These are phyloP conservation scores for Myotis brandtii DNA, from an alignment of 2,113 vertebrate genomes.

Conservation along the genomic window DNA sequence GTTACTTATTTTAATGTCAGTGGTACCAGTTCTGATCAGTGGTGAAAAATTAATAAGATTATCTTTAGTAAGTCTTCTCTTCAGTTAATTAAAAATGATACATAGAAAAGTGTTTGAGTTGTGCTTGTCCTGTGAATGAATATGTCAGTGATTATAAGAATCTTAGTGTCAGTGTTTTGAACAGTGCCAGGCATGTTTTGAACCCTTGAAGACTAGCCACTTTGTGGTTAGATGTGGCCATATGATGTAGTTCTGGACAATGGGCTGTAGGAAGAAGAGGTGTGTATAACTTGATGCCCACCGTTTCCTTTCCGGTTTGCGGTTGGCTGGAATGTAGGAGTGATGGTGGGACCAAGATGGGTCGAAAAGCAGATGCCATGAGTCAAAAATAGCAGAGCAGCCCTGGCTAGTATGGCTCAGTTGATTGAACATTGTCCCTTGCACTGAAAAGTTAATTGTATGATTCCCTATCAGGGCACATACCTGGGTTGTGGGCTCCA, in stretches of 20 bases:
- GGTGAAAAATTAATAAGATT: not conserved
- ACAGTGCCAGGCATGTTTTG: not conserved
- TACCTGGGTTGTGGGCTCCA: too few relatives aligned
- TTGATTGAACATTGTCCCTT: too few relatives aligned
- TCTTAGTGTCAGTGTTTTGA: not conserved
- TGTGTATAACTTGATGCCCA: not conserved
- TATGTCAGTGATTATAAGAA: not conserved
- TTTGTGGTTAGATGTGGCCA: not conserved
- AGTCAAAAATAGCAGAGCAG: not conserved
- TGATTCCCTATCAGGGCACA: too few relatives aligned
- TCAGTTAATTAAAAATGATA: not conserved
- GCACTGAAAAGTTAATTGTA: too few relatives aligned
- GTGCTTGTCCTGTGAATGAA: not conserved
- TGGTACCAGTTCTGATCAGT: not conserved
- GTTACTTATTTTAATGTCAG: constrained; percentile 12
- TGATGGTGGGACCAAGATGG: not conserved
- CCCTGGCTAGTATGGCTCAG: too few relatives aligned
- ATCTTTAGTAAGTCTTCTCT: not conserved
- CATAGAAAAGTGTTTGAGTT: not conserved
- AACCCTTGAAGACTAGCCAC: not conserved
- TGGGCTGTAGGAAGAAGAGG: not conserved
- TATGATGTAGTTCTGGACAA: not conserved
- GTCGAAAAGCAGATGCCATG: not conserved
- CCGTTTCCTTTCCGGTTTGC: not conserved
- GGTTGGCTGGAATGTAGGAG: not conserved